Evolutionary conservation across 2,113 vertebrate species (phyloP).

Genomic region (Syrmaticus mikado): DNA sequence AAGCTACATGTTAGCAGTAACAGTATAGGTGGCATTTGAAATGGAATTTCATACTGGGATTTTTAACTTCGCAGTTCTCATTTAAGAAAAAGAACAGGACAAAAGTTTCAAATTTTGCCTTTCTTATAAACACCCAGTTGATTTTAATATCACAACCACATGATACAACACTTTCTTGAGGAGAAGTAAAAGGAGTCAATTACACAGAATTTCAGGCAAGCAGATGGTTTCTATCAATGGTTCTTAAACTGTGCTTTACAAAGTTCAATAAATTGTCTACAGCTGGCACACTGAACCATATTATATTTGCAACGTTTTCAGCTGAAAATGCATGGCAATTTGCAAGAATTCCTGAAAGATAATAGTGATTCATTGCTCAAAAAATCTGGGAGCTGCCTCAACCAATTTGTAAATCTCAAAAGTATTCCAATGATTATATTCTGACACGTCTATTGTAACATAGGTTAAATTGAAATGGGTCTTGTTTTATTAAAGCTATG

Average conservation of each 20-base stretch:
- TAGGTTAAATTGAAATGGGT: not conserved
- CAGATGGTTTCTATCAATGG: slow-evolving; percentile 70
- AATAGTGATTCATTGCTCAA: slow-evolving; percentile 34
- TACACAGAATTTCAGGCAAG: slow-evolving; percentile 50
- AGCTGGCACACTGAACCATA: slow-evolving; percentile 65
- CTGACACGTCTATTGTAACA: not conserved
- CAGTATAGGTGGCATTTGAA: not conserved
- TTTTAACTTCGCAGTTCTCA: not conserved
- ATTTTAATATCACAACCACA: slow-evolving; percentile 38
- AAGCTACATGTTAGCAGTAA: not conserved
- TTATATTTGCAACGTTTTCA: slow-evolving; percentile 39
- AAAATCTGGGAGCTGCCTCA: slow-evolving; percentile 16
- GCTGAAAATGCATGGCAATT: slow-evolving; percentile 57
- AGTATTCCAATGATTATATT: not conserved
- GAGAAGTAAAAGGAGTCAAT: slow-evolving; percentile 59
- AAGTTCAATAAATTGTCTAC: slow-evolving; percentile 70
- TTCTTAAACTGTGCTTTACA: slow-evolving; percentile 57
- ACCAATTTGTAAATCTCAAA: slow-evolving; percentile 2
- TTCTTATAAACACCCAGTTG: slow-evolving; percentile 15
- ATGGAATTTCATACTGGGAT: not conserved
- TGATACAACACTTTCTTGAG: slow-evolving; percentile 39
- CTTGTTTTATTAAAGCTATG: not conserved
- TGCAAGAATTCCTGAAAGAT: slow-evolving; percentile 47
- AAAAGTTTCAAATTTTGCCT: not conserved
- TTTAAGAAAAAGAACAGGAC: not conserved